Percentiles rank a stretch among this genome's conserved stretches.
These are phyloP conservation scores for Bombus superbus DNA, from an alignment of 1,140 invertebrate genomes.

Conservation along the genomic window DNA sequence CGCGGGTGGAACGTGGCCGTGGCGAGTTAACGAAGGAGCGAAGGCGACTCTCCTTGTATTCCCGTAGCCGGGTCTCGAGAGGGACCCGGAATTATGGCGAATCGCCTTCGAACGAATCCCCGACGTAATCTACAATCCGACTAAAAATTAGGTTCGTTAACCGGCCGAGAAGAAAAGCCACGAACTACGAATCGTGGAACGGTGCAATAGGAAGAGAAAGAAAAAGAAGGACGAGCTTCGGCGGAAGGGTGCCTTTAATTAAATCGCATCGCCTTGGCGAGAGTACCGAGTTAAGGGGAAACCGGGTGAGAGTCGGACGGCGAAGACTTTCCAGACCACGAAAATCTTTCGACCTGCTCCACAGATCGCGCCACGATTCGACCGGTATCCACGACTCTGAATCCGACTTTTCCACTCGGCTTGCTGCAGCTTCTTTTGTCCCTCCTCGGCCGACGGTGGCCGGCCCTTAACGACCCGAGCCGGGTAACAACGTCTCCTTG, in stretches of 20 bases:
- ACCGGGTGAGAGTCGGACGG: not conserved
- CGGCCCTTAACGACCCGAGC: slow-evolving; percentile 27
- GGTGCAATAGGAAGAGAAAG: not conserved
- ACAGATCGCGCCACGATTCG: not conserved
- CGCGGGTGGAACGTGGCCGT: not conserved
- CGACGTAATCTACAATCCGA: slow-evolving; percentile 62
- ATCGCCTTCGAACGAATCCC: slow-evolving; percentile 58
- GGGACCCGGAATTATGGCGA: slow-evolving; percentile 54
- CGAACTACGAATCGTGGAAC: slow-evolving; percentile 1
- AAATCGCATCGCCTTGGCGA: slow-evolving; percentile 61
- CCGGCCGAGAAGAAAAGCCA: slow-evolving; percentile 57
- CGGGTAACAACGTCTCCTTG: slow-evolving; percentile 18
- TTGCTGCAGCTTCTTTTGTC: not conserved
- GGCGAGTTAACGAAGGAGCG: slow-evolving; percentile 50
- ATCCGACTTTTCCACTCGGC: not conserved
- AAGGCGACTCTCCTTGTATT: slow-evolving; percentile 7
- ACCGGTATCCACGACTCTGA: not conserved
- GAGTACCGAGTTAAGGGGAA: not conserved
- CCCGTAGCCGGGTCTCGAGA: slow-evolving; percentile 21
- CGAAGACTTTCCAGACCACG: slow-evolving; percentile 16
- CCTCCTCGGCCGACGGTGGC: not conserved
- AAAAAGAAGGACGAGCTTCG: not conserved
- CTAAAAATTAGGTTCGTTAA: slow-evolving; percentile 72
- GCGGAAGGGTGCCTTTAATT: slow-evolving; percentile 57
- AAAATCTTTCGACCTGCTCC: slow-evolving; percentile 27